A percentile compares a stretch with the other conserved stretches of the same genome.
These are phyloP conservation scores for Rhorus exstirpatorius DNA, from an alignment of 2,888 invertebrate species.

Conservation along the genomic window DNA sequence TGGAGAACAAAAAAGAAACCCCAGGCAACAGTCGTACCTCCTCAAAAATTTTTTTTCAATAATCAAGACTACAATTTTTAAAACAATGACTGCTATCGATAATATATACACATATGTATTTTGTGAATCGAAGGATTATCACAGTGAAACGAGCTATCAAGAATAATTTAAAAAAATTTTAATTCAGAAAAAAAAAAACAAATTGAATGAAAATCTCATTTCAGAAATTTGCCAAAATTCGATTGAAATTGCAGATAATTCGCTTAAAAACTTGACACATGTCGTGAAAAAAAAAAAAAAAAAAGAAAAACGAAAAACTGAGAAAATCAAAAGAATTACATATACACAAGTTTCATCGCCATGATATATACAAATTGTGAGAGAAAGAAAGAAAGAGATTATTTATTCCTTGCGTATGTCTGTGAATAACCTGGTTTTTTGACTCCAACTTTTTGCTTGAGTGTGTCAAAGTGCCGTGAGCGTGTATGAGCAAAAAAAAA, in stretches of 20 bases:
- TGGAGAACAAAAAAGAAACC: too few species aligned
- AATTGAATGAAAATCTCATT: not conserved
- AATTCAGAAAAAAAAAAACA: not conserved
- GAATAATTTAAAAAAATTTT: not conserved
- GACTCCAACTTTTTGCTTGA: slow-evolving; percentile 68
- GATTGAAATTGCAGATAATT: not conserved
- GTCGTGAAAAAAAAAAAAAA: slow-evolving; percentile 18
- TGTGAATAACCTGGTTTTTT: slow-evolving; percentile 76
- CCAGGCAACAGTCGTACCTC: too few species aligned
- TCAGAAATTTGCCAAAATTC: not conserved
- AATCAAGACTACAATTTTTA: slow-evolving; percentile 27
- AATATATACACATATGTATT: too few species aligned
- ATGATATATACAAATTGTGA: slow-evolving; percentile 34
- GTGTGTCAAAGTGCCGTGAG: slow-evolving; percentile 58
- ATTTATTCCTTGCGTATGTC: slow-evolving; percentile 75
- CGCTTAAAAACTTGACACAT: not conserved
- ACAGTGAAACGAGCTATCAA: not conserved
- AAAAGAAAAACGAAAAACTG: too few species aligned
- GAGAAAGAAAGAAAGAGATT: slow-evolving; percentile 50
- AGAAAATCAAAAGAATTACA: slow-evolving; percentile 36
- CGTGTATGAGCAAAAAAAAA: slow-evolving; percentile 16
- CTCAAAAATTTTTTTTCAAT: too few species aligned
- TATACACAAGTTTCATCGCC: slow-evolving; percentile 50
- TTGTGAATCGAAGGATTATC: not conserved
- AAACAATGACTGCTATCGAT: slow-evolving; percentile 12